phyloP scores from a whole-genome alignment of 2,113 vertebrate genomes.

The Oncorhynchus tshawytscha region DNA sequence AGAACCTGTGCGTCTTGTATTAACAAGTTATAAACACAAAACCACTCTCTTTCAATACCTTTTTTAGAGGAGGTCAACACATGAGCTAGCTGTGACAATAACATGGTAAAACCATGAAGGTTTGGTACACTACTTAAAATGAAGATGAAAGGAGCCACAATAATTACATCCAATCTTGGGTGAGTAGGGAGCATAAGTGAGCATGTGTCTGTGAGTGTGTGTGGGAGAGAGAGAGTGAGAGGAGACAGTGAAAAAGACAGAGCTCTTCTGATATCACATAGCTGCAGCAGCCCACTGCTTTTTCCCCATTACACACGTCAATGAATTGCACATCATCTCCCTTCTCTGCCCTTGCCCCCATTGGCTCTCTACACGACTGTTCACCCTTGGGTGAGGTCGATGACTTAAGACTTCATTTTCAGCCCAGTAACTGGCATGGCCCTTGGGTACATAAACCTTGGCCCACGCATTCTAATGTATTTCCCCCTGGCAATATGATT shows the following conservation, averaged over 20 bases:
- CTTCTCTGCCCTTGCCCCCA: background rate
- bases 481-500: background rate
- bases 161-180: constrained; percentile 37
- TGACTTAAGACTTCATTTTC: background rate
- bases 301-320: constrained; percentile 7
- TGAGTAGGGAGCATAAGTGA: constrained; percentile 23
- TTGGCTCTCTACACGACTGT: background rate
- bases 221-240: background rate
- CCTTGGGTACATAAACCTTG: background rate
- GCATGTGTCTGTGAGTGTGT: constrained; percentile 3
- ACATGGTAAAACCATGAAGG: no score
- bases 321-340: background rate
- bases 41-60: background rate
- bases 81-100: no score
- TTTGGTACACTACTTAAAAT: background rate
- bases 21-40: background rate
- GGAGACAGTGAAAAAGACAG: background rate
- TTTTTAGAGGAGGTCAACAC: no score
- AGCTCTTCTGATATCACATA: background rate
- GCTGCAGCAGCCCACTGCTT: background rate
- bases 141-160: background rate
- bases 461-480: background rate
- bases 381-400: background rate
- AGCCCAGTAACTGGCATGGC: background rate
- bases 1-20: background rate